These are phyloP conservation scores for Phoenoteleia sp. DNA, from an alignment of 2,888 invertebrate species.

Conservation along the genomic window DNA sequence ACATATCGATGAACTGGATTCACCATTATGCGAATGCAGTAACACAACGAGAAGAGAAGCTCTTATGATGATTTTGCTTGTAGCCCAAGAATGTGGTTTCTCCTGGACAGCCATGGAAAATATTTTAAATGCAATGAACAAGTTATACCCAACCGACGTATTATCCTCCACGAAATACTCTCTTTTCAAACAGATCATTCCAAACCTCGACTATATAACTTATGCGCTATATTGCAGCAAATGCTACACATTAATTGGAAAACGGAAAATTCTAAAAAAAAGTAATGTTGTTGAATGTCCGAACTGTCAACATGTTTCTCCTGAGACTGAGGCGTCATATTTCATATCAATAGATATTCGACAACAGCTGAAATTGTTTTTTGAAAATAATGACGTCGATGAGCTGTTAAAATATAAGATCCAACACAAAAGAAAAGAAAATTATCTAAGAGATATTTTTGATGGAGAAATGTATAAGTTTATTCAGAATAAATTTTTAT, in stretches of 20 bases:
- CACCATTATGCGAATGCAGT: background rate
- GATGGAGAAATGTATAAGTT: background rate
- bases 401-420: background rate
- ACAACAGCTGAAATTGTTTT: background rate
- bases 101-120: slow-evolving; percentile 12
- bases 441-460: background rate
- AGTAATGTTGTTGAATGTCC: background rate
- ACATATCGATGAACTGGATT: too few species aligned
- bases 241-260: slow-evolving; percentile 5
- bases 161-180: slow-evolving; percentile 1
- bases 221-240: slow-evolving; percentile 13
- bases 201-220: slow-evolving; percentile 1
- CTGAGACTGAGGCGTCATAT: background rate
- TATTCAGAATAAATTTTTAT: background rate
- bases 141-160: background rate
- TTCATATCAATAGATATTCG: slow-evolving; percentile 12
- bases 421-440: background rate
- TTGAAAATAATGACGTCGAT: background rate
- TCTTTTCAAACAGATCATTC: background rate
- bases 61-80: background rate
- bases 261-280: background rate
- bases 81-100: background rate
- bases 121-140: slow-evolving; percentile 19
- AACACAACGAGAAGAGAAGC: slow-evolving; percentile 1
- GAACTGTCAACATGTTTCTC: background rate